These are phyloP conservation scores for Drosophila willistoni DNA, from an alignment of 1,140 invertebrate genomes.

Conservation along the genomic window DNA sequence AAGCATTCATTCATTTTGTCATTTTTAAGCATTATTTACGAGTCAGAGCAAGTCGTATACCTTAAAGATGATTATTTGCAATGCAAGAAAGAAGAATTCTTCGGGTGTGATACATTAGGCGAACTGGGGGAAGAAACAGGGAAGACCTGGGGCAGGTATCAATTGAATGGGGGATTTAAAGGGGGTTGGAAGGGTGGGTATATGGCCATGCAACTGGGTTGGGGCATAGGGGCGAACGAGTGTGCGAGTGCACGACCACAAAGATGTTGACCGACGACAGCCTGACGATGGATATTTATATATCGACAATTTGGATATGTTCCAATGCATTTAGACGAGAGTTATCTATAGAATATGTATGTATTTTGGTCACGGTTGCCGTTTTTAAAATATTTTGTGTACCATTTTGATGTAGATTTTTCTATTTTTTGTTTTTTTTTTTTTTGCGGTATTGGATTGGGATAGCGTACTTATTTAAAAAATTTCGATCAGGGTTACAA, in stretches of 20 bases:
- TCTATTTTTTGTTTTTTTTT: constrained; percentile 26
- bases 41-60: constrained; percentile 34
- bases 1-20: constrained; percentile 78
- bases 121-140: background rate
- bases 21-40: constrained; percentile 53
- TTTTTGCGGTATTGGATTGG: background rate
- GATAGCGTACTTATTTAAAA: constrained; percentile 7
- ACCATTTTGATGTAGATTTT: constrained; percentile 49
- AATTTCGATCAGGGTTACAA: constrained; percentile 43
- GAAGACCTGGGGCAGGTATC: background rate
- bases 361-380: constrained; percentile 79
- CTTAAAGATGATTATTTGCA: constrained; percentile 43
- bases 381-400: constrained; percentile 74
- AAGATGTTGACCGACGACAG: constrained; percentile 50
- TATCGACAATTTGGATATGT: constrained; percentile 79
- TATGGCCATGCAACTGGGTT: constrained; percentile 1
- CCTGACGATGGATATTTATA: constrained; percentile 79
- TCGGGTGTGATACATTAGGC: too few relatives aligned
- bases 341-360: constrained; percentile 78
- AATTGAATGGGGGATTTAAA: background rate
- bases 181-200: background rate
- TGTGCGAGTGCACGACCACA: constrained; percentile 35
- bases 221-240: background rate
- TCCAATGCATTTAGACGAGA: constrained; percentile 81
- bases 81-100: constrained; percentile 8